A percentile compares a stretch with the other conserved stretches of the same genome.
Conservation (phyloP, 2,797 vertebrate genomes). For the Pangasius mekongensis region DNA sequence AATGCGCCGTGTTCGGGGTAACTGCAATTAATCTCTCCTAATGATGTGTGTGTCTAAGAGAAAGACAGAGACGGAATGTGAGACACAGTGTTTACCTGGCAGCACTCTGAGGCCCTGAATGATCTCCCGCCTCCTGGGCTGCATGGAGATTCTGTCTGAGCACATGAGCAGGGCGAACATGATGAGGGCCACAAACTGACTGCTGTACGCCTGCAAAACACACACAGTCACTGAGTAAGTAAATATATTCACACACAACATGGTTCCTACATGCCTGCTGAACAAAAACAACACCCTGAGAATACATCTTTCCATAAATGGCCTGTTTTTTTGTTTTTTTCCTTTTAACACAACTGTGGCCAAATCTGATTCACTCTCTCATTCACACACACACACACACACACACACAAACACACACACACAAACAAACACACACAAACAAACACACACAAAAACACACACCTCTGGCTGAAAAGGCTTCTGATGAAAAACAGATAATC, state of each 20-base stretch:
- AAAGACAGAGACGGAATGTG: neutral
- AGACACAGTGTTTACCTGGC: constrained; percentile 79
- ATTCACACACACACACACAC: neutral
- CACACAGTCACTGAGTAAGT: constrained; percentile 23
- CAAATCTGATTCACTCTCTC: neutral
- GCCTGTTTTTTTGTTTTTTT: neutral
- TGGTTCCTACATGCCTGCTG: neutral
- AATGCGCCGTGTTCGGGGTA: neutral
- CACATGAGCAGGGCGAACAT: constrained; percentile 99
- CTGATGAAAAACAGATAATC: neutral
- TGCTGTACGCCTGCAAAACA: constrained; percentile 90
- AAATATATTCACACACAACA: constrained; percentile 11
- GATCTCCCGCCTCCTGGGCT: constrained; percentile 93
- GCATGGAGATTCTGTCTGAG: constrained; percentile 95
- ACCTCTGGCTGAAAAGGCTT: neutral
- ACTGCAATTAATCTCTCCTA: neutral
- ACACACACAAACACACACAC: too few species aligned
- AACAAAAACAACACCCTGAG: neutral
- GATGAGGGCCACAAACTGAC: constrained; percentile 95
- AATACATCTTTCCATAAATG: neutral
- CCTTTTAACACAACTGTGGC: neutral
- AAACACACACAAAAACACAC: neutral
- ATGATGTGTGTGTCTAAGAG: neutral
- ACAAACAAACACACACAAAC: too few species aligned
- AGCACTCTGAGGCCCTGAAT: constrained; percentile 88